phyloP scores from a whole-genome alignment of 2,797 vertebrate genomes.

The Pangasius larnaudii region DNA sequence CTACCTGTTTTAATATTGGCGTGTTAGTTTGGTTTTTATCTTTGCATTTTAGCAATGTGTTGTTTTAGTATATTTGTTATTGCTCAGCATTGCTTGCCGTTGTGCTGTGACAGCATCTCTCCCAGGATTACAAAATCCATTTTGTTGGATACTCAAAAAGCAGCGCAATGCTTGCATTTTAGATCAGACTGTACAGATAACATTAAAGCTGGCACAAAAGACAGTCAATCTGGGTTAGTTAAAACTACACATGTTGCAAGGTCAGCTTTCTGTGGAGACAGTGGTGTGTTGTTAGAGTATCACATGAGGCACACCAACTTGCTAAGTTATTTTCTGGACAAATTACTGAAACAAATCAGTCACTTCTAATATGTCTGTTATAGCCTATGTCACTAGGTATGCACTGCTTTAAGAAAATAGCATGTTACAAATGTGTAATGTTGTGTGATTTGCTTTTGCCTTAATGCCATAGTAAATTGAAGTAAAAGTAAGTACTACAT shows the following conservation, averaged over 20 bases:
- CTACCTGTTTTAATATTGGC: background rate
- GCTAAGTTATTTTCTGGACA: constrained; percentile 16
- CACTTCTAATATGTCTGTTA: background rate
- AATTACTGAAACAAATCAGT: constrained; percentile 1
- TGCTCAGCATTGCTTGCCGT: background rate
- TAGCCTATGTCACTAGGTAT: background rate
- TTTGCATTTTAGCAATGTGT: background rate
- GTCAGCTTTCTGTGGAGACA: constrained; percentile 37
- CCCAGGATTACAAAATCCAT: too few species aligned
- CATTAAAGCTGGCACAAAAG: constrained; percentile 27
- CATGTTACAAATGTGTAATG: background rate
- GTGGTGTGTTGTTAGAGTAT: constrained; percentile 38
- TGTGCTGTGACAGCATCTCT: background rate
- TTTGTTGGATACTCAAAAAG: background rate
- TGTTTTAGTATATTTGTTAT: background rate
- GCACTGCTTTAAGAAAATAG: background rate
- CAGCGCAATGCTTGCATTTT: background rate
- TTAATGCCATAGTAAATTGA: background rate
- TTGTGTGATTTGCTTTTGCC: background rate
- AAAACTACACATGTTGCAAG: constrained; percentile 39
- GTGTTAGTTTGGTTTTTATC: background rate
- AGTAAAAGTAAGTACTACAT: background rate
- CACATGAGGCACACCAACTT: constrained; percentile 28
- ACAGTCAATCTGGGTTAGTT: constrained; percentile 39
- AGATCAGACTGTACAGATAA: constrained; percentile 17